Percentiles rank a stretch among this genome's conserved stretches.
phyloP scores from a whole-genome alignment of 2,888 invertebrate species.

The Idaea straminata region DNA sequence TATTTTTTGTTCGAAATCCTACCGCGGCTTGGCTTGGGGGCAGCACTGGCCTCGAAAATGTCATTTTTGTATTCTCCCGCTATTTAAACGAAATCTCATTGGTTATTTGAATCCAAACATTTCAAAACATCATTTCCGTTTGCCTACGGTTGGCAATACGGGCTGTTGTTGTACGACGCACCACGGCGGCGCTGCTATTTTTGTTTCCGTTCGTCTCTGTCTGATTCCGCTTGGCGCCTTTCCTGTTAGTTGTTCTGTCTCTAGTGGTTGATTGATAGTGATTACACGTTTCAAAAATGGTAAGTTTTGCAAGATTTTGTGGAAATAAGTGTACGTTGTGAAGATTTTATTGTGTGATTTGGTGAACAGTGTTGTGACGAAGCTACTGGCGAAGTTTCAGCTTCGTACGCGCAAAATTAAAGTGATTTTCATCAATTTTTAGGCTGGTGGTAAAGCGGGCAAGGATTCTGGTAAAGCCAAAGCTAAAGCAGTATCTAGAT shows the following conservation, averaged over 20 bases:
- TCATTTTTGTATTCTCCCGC: constrained; percentile 39
- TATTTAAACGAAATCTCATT: constrained; percentile 49
- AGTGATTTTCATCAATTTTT: constrained; percentile 77
- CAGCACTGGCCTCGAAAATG: constrained; percentile 47
- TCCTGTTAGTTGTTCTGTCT: constrained; percentile 73
- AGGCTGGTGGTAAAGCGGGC: constrained; percentile 99
- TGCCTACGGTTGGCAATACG: constrained; percentile 51
- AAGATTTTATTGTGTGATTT: constrained; percentile 54
- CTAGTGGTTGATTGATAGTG: constrained; percentile 64
- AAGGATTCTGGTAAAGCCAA: constrained; percentile 99
- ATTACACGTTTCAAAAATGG: constrained; percentile 79
- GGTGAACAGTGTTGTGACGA: constrained; percentile 57
- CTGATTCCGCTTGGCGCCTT: constrained; percentile 78
- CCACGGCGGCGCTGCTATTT: constrained; percentile 70
- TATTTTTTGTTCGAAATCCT: constrained; percentile 21
- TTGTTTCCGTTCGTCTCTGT: constrained; percentile 38
- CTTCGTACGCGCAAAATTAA: constrained; percentile 79
- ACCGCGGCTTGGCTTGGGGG: constrained; percentile 63
- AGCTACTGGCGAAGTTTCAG: constrained; percentile 80
- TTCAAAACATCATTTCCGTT: constrained; percentile 56
- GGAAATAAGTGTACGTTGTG: constrained; percentile 51
- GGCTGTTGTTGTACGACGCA: constrained; percentile 36
- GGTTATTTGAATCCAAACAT: constrained; percentile 39
- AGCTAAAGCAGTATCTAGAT: constrained; percentile 99
- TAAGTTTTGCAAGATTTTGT: constrained; percentile 78